Percentiles rank a stretch among this genome's conserved stretches.
Evolutionary conservation across 2,888 invertebrate genomes (phyloP).

Genomic region (Xiphydria camelus): DNA sequence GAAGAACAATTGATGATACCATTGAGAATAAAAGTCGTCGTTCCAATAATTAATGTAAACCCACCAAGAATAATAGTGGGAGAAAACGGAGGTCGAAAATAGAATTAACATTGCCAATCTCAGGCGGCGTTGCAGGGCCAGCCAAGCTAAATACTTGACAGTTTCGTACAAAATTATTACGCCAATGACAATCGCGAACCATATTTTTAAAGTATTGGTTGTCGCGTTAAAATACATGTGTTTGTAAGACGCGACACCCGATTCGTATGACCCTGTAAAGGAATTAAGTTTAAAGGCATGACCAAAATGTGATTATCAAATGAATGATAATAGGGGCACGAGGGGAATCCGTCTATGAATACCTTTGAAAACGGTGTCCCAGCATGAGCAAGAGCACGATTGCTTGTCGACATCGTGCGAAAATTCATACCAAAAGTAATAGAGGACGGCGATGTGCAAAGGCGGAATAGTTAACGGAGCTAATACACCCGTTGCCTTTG

Average conservation of each 20-base stretch:
- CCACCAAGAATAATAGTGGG: slow-evolving; percentile 75
- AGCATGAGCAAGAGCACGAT: slow-evolving; percentile 73
- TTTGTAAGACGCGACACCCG: slow-evolving; percentile 71
- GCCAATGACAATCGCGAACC: slow-evolving; percentile 65
- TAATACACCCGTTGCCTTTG: slow-evolving; percentile 47
- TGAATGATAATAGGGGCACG: background rate
- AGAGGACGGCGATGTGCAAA: slow-evolving; percentile 65
- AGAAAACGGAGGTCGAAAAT: slow-evolving; percentile 67
- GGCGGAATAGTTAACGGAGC: slow-evolving; percentile 61
- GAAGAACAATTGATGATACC: slow-evolving; percentile 70
- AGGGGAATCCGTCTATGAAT: slow-evolving; percentile 16
- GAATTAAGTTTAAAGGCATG: slow-evolving; percentile 19
- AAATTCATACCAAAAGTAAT: slow-evolving; percentile 71
- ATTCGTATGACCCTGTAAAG: slow-evolving; percentile 66
- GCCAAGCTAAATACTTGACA: slow-evolving; percentile 61
- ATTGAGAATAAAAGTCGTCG: slow-evolving; percentile 71
- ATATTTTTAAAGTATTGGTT: slow-evolving; percentile 68
- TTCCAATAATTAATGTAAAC: slow-evolving; percentile 72
- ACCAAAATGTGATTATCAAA: too few relatives aligned
- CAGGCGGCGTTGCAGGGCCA: slow-evolving; percentile 61
- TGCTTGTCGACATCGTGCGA: slow-evolving; percentile 67
- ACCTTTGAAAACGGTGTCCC: slow-evolving; percentile 80
- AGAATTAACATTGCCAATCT: slow-evolving; percentile 67
- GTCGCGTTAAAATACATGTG: slow-evolving; percentile 74
- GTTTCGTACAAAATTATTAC: slow-evolving; percentile 67